phyloP scores from a whole-genome alignment of 2,797 vertebrate genomes.

The Lerista edwardsae region DNA sequence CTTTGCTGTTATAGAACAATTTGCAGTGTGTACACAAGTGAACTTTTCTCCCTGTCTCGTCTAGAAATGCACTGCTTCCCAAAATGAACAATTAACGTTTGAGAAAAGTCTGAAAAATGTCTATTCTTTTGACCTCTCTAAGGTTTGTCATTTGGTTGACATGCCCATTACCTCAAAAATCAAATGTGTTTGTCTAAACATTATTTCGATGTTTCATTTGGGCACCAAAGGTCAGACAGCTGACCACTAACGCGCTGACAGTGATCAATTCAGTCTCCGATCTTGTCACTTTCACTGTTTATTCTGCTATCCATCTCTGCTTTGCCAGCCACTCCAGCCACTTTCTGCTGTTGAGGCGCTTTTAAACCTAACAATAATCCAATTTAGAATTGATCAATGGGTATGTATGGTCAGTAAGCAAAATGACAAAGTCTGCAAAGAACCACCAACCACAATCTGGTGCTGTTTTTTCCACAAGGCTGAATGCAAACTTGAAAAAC shows the following conservation, averaged over 20 bases:
- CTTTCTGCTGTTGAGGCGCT: constrained; percentile 89
- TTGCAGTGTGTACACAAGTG: not conserved
- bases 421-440: constrained; percentile 78
- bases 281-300: constrained; percentile 82
- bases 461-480: constrained; percentile 47
- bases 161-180: constrained; percentile 87
- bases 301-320: constrained; percentile 84
- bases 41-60: constrained; percentile 40
- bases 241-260: constrained; percentile 83
- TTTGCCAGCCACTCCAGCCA: constrained; percentile 78
- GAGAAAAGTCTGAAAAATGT: constrained; percentile 83
- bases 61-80: constrained; percentile 51
- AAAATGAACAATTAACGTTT: constrained; percentile 78
- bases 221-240: constrained; percentile 82
- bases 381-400: constrained; percentile 89
- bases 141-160: constrained; percentile 86
- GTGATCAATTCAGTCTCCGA: constrained; percentile 81
- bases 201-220: constrained; percentile 83
- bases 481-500: constrained; percentile 53
- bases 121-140: constrained; percentile 82
- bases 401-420: constrained; percentile 86
- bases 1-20: not conserved
- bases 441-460: constrained; percentile 75
- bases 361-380: constrained; percentile 89
- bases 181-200: constrained; percentile 89